These are phyloP conservation scores for Frieseomelitta varia DNA, from an alignment of 1,140 invertebrate genomes.

Conservation along the genomic window DNA sequence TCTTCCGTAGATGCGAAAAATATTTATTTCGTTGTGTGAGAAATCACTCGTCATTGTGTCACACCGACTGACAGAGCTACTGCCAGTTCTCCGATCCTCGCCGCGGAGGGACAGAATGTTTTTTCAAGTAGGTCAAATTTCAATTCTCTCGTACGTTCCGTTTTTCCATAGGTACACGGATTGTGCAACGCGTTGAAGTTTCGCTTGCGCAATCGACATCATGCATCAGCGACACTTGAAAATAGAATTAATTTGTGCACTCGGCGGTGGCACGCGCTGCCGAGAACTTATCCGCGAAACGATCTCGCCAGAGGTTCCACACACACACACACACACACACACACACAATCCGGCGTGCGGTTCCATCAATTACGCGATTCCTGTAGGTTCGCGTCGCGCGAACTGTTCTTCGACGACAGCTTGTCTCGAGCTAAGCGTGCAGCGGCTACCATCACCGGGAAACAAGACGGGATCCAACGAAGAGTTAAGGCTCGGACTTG, in stretches of 20 bases:
- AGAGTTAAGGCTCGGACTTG: background rate
- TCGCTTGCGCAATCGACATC: background rate
- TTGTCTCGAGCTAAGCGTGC: background rate
- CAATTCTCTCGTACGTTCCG: too few species aligned
- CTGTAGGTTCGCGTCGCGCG: conserved; percentile 32
- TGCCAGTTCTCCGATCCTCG: too few species aligned
- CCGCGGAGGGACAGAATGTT: too few species aligned
- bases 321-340: background rate
- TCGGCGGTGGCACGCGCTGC: conserved; percentile 30
- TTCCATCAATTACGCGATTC: conserved; percentile 59
- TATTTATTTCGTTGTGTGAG: background rate
- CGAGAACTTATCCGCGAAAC: conserved; percentile 38
- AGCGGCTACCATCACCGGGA: background rate
- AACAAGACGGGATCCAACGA: conserved; percentile 27
- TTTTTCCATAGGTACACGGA: background rate
- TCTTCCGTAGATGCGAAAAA: background rate
- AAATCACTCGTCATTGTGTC: background rate
- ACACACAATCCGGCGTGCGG: conserved; percentile 1
- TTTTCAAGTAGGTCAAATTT: too few species aligned
- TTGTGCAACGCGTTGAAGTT: conserved; percentile 17
- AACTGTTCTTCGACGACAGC: conserved; percentile 40
- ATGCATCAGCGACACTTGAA: conserved; percentile 21
- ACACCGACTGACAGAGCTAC: background rate
- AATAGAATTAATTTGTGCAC: conserved; percentile 13
- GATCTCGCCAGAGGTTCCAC: conserved; percentile 38